Conservation (phyloP, 30 jellyfish, hydroid and myxozoan species). For the Catostylus mosaicus region DNA sequence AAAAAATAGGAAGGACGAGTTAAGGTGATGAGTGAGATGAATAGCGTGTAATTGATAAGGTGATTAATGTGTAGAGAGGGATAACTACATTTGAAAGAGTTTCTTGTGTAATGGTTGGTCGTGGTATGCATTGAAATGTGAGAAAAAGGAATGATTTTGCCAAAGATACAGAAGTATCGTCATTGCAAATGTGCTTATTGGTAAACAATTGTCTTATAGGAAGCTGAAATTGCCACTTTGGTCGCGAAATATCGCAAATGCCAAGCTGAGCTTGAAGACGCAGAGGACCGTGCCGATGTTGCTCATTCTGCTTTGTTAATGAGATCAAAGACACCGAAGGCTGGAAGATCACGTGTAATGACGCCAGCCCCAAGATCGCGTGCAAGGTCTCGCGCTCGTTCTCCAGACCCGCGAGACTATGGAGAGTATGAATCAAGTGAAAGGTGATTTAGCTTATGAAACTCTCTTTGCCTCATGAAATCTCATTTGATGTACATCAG, state of each 20-base stretch:
- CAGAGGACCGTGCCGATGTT: constrained; percentile 84
- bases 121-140: too few species aligned
- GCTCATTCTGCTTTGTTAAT: constrained; percentile 62
- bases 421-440: constrained; percentile 43
- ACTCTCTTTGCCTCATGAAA: too few species aligned
- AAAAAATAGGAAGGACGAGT: too few species aligned
- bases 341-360: constrained; percentile 60
- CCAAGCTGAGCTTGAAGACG: constrained; percentile 79
- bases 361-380: constrained; percentile 67
- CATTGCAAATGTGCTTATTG: too few species aligned
- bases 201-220: constrained; percentile 26
- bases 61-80: too few species aligned
- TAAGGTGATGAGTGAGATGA: too few species aligned
- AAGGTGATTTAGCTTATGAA: too few species aligned
- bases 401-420: constrained; percentile 67
- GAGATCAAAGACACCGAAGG: constrained; percentile 45
- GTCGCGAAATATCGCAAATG: constrained; percentile 81
- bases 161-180: neutral
- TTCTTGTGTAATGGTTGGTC: too few species aligned
- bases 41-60: too few species aligned
- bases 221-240: constrained; percentile 58
- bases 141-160: too few species aligned
- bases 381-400: constrained; percentile 63
- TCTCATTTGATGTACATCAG: too few species aligned
- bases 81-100: too few species aligned